Evolutionary conservation across 2,113 vertebrate genomes (phyloP).

Genomic region (Setophaga coronata): DNA sequence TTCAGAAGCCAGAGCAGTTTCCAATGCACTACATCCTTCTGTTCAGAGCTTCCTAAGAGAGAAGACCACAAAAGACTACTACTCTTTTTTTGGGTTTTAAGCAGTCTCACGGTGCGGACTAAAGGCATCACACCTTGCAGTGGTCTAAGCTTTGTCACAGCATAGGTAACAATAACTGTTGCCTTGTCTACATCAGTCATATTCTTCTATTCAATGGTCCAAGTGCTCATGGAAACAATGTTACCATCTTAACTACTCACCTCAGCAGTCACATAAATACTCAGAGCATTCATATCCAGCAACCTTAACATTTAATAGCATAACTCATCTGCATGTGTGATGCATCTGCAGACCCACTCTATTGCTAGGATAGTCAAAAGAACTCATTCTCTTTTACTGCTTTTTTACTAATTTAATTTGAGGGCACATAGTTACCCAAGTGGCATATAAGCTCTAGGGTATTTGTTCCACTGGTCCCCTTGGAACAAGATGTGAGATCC

Average conservation of each 20-base stretch:
- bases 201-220: background rate
- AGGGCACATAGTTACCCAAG: background rate
- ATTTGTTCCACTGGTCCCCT: background rate
- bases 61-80: background rate
- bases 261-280: background rate
- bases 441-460: fast-evolving
- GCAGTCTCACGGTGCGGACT: background rate
- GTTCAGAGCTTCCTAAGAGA: background rate
- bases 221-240: background rate
- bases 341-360: background rate
- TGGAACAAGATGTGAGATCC: background rate
- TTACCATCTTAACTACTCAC: background rate
- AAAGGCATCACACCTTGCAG: background rate
- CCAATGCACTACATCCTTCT: background rate
- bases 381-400: background rate
- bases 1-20: background rate
- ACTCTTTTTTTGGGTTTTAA: background rate
- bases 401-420: background rate
- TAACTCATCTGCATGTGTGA: background rate
- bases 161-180: background rate
- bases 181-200: background rate
- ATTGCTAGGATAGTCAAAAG: background rate
- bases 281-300: background rate
- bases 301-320: background rate
- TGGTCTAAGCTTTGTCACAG: background rate